Evolutionary conservation across 2,888 invertebrate species (phyloP), one percentile per base, ranked within the genome.

Genomic region (Athalia circularis): DNA sequence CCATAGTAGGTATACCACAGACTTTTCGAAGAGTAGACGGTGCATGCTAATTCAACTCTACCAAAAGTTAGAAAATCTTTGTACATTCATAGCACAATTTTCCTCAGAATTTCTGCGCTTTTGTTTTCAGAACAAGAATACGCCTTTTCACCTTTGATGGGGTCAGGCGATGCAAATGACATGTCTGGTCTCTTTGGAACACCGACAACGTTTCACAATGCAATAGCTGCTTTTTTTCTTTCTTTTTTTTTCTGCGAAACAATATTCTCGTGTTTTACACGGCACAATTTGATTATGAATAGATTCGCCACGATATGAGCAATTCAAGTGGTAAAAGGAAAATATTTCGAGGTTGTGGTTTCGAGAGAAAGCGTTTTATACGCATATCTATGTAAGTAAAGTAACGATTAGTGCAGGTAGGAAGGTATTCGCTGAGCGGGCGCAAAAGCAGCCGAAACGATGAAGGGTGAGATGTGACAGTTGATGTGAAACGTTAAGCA

Each of bases 381-480:
- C 29, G 13, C 7, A 50, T 4, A 6, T 47, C 8, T 65, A 15
- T 4, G 45, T 65, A 50, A 9, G 50, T 50, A 65, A 65, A 65
- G 48, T 48, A 65, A 65, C 50, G 65, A 65, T 65, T 48, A 65
- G 50, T 15, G 48, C 29, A 29, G 29, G 29, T 29, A 29, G 29
- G 29, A 2, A 29, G 2, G 5, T 47, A 50, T 50, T 13, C 8
- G 65, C 65, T 15, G 15, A 50, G 65, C 8, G 13, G 15, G 13
- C 67, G 50, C 48, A 67, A 13, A 65, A 11, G 15, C 47, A 48
- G 47, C 13, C 65, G n/a, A n/a, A 13, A 29, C 48, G 15, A 15
- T 15, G 15, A 67, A 67, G 67, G 67, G 67, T 50, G 50, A 47
- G 67, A 67, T 67, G 15, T 50, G 67, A 48, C 67, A 67, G 67